phyloP scores from a whole-genome alignment of 2,113 vertebrate species.

The Chelonoidis abingdonii region DNA sequence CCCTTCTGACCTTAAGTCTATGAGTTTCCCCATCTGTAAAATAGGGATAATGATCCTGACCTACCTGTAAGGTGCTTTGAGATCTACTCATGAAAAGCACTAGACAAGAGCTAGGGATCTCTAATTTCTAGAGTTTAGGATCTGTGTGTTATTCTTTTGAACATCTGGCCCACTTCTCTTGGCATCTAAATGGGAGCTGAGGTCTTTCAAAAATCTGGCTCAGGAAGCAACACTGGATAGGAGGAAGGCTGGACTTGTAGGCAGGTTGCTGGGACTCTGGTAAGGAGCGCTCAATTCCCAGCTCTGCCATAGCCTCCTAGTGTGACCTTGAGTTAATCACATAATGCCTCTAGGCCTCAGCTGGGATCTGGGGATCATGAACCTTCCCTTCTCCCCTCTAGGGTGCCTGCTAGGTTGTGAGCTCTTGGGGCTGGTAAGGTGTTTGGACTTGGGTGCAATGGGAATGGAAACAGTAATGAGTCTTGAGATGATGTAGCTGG shows the following conservation, averaged over 20 bases:
- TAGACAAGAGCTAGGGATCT: not conserved
- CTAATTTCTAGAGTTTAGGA: not conserved
- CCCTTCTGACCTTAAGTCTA: too few relatives aligned
- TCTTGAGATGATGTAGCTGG: not conserved
- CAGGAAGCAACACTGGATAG: not conserved
- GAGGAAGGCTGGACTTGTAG: not conserved
- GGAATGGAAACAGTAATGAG: not conserved
- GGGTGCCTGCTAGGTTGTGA: not conserved
- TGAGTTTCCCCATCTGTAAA: not conserved
- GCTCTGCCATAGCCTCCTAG: fast-evolving
- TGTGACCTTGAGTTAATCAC: too few relatives aligned
- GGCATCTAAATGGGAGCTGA: not conserved
- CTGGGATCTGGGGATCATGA: not conserved
- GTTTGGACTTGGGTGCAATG: not conserved
- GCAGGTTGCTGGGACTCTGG: not conserved
- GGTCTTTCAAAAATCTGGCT: not conserved
- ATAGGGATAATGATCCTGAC: not conserved
- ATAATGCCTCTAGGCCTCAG: not conserved
- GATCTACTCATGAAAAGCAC: not conserved
- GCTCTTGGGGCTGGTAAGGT: not conserved
- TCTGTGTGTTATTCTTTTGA: not conserved
- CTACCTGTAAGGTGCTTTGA: not conserved
- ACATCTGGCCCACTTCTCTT: not conserved
- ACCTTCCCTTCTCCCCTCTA: not conserved
- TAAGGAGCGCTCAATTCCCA: not conserved